These are phyloP conservation scores for Centropus unirufus DNA, from an alignment of 2,113 vertebrate species.

Conservation along the genomic window DNA sequence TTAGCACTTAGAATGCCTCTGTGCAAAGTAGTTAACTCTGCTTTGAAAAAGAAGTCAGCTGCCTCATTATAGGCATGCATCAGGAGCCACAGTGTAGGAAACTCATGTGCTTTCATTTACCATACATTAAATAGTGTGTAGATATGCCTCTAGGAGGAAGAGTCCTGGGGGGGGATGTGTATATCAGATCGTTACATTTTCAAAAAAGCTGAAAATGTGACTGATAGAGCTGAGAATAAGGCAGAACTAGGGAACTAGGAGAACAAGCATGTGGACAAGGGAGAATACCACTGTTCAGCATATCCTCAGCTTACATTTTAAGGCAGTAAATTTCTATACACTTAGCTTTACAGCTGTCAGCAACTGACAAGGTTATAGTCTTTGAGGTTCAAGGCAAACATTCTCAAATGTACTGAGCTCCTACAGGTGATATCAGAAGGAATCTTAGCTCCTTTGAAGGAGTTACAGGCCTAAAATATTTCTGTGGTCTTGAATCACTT, in stretches of 20 bases:
- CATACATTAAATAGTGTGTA: not conserved
- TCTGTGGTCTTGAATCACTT: not conserved
- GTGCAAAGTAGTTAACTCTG: not conserved
- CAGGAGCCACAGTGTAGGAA: not conserved
- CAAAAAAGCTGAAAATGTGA: not conserved
- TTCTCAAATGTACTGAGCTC: not conserved
- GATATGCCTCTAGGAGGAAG: not conserved
- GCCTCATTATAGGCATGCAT: not conserved
- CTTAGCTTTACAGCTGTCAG: not conserved
- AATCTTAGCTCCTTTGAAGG: not conserved
- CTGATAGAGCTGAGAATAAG: not conserved
- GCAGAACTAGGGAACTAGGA: not conserved
- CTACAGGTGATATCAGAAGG: not conserved
- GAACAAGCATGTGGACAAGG: not conserved
- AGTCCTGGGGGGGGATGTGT: not conserved
- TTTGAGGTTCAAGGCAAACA: not conserved
- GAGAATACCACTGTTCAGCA: not conserved
- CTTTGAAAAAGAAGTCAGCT: not conserved
- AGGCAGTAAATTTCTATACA: not conserved
- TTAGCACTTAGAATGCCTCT: not conserved
- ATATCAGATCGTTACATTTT: not conserved
- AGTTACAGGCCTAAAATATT: not conserved
- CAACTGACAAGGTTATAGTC: not conserved
- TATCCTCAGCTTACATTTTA: not conserved
- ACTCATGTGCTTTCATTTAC: not conserved